Percentiles rank a stretch among this genome's conserved stretches.
Conservation (phyloP, 2,888 invertebrate genomes). For the Mythimna loreyi region DNA sequence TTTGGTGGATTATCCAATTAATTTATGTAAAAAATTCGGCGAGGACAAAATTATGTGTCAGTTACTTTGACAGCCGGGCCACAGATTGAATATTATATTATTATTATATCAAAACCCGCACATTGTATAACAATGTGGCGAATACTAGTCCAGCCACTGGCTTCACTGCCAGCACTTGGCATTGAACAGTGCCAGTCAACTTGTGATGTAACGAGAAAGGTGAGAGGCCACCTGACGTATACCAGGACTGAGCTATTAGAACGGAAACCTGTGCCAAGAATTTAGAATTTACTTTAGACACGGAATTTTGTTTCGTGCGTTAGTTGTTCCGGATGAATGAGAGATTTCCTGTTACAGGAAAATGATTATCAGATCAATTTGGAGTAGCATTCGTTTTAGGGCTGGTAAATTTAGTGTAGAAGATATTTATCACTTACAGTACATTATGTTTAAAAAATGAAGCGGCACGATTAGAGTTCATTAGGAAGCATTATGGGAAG, state of each 20-base stretch:
- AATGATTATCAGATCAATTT: no score
- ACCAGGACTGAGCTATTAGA: constrained; percentile 1
- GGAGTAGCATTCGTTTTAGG: no score
- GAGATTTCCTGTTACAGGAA: constrained; percentile 1
- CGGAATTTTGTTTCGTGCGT: neutral
- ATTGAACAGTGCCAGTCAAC: constrained; percentile 48
- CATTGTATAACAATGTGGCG: neutral
- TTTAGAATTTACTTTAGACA: neutral
- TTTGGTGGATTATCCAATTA: no score
- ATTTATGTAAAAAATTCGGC: no score
- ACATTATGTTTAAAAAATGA: no score
- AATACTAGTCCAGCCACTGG: constrained; percentile 2
- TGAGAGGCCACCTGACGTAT: neutral
- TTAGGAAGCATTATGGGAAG: no score
- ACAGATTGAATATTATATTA: no score
- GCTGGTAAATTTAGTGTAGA: neutral
- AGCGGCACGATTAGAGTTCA: no score
- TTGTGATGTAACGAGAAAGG: constrained; percentile 25
- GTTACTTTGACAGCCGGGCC: no score
- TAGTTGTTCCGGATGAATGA: neutral
- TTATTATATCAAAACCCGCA: no score
- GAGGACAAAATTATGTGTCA: no score
- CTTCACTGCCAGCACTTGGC: constrained; percentile 25
- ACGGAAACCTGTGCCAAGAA: constrained; percentile 24
- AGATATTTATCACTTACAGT: no score